Conservation (phyloP, 2,888 invertebrate species). For the Atethmia centrago region DNA sequence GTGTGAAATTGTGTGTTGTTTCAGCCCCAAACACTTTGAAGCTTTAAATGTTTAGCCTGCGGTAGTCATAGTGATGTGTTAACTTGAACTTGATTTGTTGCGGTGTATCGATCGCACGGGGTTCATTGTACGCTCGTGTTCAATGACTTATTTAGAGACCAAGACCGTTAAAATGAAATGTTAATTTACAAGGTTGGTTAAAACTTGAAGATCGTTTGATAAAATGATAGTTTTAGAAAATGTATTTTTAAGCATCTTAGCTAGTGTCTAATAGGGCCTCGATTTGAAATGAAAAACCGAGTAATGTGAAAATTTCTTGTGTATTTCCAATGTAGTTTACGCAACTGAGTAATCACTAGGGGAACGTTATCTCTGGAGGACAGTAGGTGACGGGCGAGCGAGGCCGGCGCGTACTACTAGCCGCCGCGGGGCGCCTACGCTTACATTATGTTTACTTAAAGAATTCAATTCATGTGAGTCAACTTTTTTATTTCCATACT, state of each 20-base stretch:
- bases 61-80: constrained; percentile 81
- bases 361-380: constrained; percentile 76
- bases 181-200: background rate
- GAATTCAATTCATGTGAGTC: constrained; percentile 89
- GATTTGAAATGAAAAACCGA: constrained; percentile 84
- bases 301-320: constrained; percentile 86
- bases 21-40: constrained; percentile 34
- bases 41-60: constrained; percentile 69
- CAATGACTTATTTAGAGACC: constrained; percentile 37
- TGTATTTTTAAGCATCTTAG: background rate
- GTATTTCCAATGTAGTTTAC: constrained; percentile 86
- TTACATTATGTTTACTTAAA: constrained; percentile 84
- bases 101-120: constrained; percentile 75
- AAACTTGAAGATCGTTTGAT: constrained; percentile 3
- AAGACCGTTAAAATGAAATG: constrained; percentile 14
- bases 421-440: constrained; percentile 79
- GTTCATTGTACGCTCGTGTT: constrained; percentile 70
- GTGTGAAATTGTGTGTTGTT: constrained; percentile 13
- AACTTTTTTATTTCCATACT: constrained; percentile 90
- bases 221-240: background rate
- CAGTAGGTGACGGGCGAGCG: constrained; percentile 69
- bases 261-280: constrained; percentile 46
- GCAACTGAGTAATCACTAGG: constrained; percentile 80
- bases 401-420: constrained; percentile 69
- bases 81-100: constrained; percentile 73